Base-by-base conservation (phyloP, 2,113 vertebrate genomes). In the Entomyzon cyanotis region DNA sequence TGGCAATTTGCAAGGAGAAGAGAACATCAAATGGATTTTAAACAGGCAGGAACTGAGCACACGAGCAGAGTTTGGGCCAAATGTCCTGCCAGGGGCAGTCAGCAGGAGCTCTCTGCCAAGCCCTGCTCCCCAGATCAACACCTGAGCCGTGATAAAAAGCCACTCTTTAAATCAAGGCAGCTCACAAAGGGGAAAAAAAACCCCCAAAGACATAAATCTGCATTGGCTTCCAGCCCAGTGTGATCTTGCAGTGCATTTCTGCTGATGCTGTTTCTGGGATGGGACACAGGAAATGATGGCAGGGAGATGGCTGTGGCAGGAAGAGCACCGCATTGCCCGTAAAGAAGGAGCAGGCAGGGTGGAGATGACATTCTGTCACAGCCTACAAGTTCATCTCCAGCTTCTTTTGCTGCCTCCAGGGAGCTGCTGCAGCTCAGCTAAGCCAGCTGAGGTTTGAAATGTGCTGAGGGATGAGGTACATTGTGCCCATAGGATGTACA, bases 131-230 rank as follows among this genome's bases (percentile, higher is more conserved):
- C 52, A 69, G 68, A 92, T 80, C 91, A 91, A 83, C 92, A 74
- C 91, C 88, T 91, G 87, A 44, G 42, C 70, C 4, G 0, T 95
- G 91, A 94, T 93, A 76, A 87, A 96, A 82, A 90, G n/a, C 70
- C 76, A 75, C 18, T 91, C 91, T 95, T 88, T 96, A 97, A 97
- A 97, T 96, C 91, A 96, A 91, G 50, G 21, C 76, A 82, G 85
- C 53, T 84, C 93, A 96, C 77, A 93, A 94, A 84, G 56, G 15
- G 5, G 10, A 33, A 49, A 47, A 39, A 33, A 20, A 7, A 71
- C 77, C 6, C 9, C 28, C 33, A 53, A 92, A 88, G 89, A 30
- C 53, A 81, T 94, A 95, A 96, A 94, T 94, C 94, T 94, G 70
- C 77, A 6, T 86, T 96, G 91, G 94, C 95, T 87, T 60, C 67